These are phyloP conservation scores for Podocnemis expansa DNA, from an alignment of 2,113 vertebrate genomes.

Conservation along the genomic window DNA sequence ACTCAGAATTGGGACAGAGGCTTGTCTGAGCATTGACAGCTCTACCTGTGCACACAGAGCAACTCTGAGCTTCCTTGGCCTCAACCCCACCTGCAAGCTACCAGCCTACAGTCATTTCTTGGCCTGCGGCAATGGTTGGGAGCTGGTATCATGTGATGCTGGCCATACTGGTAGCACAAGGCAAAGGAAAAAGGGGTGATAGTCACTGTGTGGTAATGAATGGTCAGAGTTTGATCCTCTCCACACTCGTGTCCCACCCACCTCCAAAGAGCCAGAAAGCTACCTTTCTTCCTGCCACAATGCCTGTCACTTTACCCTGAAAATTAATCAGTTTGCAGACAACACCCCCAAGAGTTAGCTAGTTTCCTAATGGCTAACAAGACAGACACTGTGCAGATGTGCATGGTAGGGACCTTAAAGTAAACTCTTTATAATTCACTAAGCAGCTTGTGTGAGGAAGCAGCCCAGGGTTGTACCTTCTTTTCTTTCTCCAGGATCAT, in stretches of 20 bases:
- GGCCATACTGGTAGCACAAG: not conserved
- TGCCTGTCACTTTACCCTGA: not conserved
- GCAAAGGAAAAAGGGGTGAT: not conserved
- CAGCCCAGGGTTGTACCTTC: conserved; percentile 74
- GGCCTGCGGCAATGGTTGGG: not conserved
- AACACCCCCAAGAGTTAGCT: not conserved
- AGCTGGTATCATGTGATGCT: not conserved
- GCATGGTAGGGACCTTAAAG: not conserved
- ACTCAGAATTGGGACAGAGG: not conserved
- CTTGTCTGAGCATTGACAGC: not conserved
- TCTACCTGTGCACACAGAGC: not conserved
- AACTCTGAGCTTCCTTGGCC: not conserved
- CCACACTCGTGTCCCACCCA: not conserved
- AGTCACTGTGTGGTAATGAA: not conserved
- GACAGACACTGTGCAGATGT: not conserved
- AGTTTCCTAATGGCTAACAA: not conserved
- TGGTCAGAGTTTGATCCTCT: not conserved
- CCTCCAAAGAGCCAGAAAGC: not conserved
- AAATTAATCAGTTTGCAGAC: conserved; percentile 17
- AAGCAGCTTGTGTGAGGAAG: not conserved
- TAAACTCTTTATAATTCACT: not conserved
- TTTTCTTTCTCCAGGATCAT: conserved; percentile 87
- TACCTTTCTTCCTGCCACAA: not conserved
- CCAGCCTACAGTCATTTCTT: not conserved
- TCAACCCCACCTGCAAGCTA: not conserved